Evolutionary conservation across 2,113 vertebrate genomes (phyloP).

Genomic region (Typhlomys cinereus): DNA sequence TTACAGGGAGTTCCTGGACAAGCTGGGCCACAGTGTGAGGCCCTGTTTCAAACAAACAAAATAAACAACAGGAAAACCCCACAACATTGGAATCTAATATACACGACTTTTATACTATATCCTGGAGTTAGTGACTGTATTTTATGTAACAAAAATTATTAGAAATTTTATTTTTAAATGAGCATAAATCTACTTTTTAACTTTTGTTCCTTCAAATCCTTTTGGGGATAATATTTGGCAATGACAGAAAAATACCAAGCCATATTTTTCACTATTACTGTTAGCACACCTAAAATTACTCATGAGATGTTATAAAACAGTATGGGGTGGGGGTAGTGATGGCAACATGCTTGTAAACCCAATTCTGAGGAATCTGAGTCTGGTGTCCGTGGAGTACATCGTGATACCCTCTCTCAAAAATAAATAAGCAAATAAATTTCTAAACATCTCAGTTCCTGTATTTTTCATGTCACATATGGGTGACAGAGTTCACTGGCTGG

Average conservation of each 20-base stretch:
- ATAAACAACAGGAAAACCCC: neutral
- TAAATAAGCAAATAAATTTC: neutral
- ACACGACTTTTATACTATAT: neutral
- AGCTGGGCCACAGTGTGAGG: no score
- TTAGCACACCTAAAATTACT: neutral
- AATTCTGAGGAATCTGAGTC: neutral
- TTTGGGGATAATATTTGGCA: neutral
- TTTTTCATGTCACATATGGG: neutral
- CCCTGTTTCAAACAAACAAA: neutral
- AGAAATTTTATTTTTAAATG: neutral
- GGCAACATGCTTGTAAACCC: neutral
- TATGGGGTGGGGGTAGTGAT: no score
- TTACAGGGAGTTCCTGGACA: neutral
- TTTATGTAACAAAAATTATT: neutral
- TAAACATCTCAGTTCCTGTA: constrained; percentile 22
- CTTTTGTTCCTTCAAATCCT: neutral
- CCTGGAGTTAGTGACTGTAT: no score
- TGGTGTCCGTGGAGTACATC: neutral
- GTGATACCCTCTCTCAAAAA: neutral
- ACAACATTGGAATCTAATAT: neutral
- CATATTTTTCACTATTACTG: neutral
- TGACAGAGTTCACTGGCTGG: neutral
- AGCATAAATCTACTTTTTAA: neutral
- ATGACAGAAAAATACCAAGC: neutral
- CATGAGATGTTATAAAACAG: neutral